Evolutionary conservation across 2,888 invertebrate species (phyloP).

Genomic region (Acanthosepion esculentum): DNA sequence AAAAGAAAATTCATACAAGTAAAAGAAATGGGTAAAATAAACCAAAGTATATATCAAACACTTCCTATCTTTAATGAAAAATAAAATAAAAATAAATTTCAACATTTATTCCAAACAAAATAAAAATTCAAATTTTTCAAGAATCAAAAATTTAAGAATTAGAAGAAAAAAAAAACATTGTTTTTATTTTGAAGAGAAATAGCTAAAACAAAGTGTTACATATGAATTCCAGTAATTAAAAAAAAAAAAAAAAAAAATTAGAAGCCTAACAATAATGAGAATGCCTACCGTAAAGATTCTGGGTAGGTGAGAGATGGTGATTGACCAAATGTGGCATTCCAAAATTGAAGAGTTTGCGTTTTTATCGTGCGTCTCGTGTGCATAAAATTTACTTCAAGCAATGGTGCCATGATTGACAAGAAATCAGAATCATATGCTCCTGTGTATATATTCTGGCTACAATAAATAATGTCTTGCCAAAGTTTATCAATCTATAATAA

Average conservation of each 20-base stretch:
- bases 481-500: slow-evolving; percentile 68
- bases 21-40: background rate
- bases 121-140: no score
- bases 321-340: slow-evolving; percentile 70
- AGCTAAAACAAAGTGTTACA: no score
- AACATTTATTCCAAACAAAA: no score
- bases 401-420: slow-evolving; percentile 63
- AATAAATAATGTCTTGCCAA: slow-evolving; percentile 66
- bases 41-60: background rate
- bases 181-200: no score
- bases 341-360: slow-evolving; percentile 65
- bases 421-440: slow-evolving; percentile 68
- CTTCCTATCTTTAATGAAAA: no score
- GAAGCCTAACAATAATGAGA: background rate
- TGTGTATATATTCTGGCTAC: slow-evolving; percentile 64
- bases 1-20: background rate
- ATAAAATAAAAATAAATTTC: no score
- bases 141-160: no score
- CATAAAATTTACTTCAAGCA: slow-evolving; percentile 66
- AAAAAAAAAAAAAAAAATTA: background rate
- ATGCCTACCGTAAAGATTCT: slow-evolving; percentile 66
- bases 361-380: slow-evolving; percentile 67
- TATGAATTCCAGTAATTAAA: background rate
- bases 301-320: slow-evolving; percentile 64
- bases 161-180: no score